Evolutionary conservation across 2,888 invertebrate genomes (phyloP), one percentile per base, ranked within the genome.

Genomic region (Steinernema scapterisci): DNA sequence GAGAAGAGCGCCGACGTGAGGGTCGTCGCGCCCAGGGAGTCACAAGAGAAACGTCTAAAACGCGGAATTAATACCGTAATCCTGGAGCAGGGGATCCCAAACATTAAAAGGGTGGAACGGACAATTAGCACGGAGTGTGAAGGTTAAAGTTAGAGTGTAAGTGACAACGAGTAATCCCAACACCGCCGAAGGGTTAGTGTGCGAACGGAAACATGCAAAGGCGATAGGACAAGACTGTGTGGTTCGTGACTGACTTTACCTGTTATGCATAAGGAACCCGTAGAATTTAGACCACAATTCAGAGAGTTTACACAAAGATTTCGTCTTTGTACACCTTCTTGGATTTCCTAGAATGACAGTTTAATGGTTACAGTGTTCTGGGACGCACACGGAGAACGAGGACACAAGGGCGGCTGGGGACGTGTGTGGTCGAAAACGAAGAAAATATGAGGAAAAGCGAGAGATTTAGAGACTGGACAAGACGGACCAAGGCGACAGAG

Each of bases 1-100:
- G 63, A 16, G 16, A 25, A 63, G 31, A 63, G n/a, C 9, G 38
- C 63, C 63, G 63, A 31, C 9, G 63, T 63, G 27, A 63, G 21
- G 19, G 31, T 63, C 16, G 63, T 63, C 16, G 31, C 31, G n/a
- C 63, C 63, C 31, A 31, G 16, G 1, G 63, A 63, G 19, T 63
- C 63, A 63, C 63, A 63, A 16, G 63, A 63, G 27, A 31, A 63
- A 38, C 63, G 63, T n/a, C 63, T 63, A 27, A 63, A 63, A 38
- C 11, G 5, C 5, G 13, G 48, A 48, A 16, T 16, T 16, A 7
- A 7, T 48, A 19, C 3, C 2, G 48, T 9, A 48, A 16, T 7
- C 5, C 48, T 16, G 13, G 13, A 48, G 5, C 13, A 48, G 48
- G n/a, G n/a, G 48, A 7, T 48, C 38, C 38, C 38, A 38, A 38